phyloP scores from a whole-genome alignment of 2,113 vertebrate genomes.

The Ailuropoda melanoleuca region DNA sequence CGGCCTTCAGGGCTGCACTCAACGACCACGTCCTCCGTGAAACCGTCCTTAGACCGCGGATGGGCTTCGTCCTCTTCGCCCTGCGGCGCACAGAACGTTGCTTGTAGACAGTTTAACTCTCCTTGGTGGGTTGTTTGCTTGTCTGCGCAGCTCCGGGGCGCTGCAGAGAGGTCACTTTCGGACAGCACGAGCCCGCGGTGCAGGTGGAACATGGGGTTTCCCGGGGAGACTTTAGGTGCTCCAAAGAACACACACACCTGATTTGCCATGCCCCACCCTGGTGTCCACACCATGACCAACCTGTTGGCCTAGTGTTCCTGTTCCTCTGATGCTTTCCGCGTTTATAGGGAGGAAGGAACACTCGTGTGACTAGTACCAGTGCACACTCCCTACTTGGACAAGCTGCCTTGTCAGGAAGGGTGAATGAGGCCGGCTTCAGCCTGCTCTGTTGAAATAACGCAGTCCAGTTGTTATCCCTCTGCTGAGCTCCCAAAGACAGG shows the following conservation, averaged over 20 bases:
- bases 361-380: too few relatives aligned
- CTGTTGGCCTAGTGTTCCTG: accelerated
- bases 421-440: too few relatives aligned
- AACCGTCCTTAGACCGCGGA: not conserved
- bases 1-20: accelerated
- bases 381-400: accelerated
- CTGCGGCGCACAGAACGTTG: accelerated
- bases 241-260: not conserved
- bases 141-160: not conserved
- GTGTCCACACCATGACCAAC: accelerated
- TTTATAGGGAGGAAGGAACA: not conserved
- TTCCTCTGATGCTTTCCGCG: too few relatives aligned
- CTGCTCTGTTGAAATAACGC: not conserved
- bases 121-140: too few relatives aligned
- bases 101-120: not conserved
- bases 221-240: not conserved
- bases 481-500: not conserved
- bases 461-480: not conserved
- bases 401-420: not conserved
- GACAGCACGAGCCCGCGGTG: not conserved
- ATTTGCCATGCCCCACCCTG: accelerated
- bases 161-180: not conserved
- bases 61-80: not conserved
- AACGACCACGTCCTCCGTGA: accelerated
- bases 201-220: accelerated